Conservation (phyloP, 2,113 vertebrate species). For the Cebus imitator region DNA sequence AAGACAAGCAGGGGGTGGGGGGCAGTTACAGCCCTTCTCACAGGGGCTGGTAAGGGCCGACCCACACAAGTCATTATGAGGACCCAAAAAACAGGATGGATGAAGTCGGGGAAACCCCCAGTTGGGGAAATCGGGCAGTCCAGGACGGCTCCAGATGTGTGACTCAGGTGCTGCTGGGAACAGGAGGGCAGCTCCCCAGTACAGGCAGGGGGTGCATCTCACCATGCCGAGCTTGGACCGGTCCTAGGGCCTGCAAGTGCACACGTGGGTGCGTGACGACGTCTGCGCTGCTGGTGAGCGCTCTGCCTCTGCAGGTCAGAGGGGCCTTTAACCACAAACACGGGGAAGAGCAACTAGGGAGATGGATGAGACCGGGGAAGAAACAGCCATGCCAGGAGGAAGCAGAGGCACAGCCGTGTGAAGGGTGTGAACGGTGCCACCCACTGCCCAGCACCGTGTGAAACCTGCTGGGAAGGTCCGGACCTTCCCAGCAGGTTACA, state of each 20-base stretch:
- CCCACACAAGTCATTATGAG: too few species aligned
- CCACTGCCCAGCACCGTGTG: fast-evolving
- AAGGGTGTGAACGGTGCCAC: fast-evolving
- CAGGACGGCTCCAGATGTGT: background rate
- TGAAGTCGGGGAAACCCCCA: fast-evolving
- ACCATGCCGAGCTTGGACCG: fast-evolving
- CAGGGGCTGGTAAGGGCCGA: fast-evolving
- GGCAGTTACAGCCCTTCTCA: background rate
- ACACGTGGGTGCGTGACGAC: fast-evolving
- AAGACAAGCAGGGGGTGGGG: background rate
- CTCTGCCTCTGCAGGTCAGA: background rate
- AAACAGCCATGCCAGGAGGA: background rate
- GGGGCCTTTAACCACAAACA: fast-evolving
- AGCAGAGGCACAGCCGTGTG: fast-evolving
- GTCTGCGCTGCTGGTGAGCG: fast-evolving
- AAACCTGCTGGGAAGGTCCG: background rate
- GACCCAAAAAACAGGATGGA: background rate
- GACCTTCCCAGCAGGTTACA: background rate
- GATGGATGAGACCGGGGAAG: too few species aligned
- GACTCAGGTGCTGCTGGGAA: fast-evolving
- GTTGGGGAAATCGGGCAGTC: background rate
- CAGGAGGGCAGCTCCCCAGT: background rate
- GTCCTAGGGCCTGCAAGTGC: background rate
- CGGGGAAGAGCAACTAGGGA: background rate
- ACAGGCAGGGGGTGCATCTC: too few species aligned